Conservation (phyloP, 2,888 invertebrate species). For the Spilarctia lutea region DNA sequence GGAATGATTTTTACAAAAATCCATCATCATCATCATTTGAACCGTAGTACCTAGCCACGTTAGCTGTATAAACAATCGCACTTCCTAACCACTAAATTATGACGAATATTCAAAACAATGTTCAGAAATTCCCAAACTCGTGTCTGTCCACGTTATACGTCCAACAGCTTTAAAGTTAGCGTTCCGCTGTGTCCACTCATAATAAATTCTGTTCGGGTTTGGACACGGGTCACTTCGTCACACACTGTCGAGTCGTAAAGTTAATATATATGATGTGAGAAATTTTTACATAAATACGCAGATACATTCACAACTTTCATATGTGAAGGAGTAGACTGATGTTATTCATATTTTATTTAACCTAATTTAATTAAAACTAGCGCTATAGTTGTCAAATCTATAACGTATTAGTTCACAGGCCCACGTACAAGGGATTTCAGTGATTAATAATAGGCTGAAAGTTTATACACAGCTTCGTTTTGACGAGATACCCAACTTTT, state of each 20-base stretch:
- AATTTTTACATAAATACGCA: background rate
- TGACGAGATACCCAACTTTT: no score
- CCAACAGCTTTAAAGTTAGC: background rate
- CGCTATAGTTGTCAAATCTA: no score
- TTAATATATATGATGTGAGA: background rate
- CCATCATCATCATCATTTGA: no score
- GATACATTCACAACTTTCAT: background rate
- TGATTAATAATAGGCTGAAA: no score
- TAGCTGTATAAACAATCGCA: background rate
- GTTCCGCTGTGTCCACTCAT: conserved; percentile 12
- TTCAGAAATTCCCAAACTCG: conserved; percentile 6
- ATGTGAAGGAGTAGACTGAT: background rate
- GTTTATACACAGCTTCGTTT: no score
- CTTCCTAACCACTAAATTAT: background rate
- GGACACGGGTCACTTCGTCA: conserved; percentile 16
- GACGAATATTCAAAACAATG: conserved; percentile 8
- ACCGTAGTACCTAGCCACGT: background rate
- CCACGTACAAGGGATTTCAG: no score
- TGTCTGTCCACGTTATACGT: conserved; percentile 4
- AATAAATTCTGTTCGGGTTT: conserved; percentile 15
- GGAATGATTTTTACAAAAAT: no score
- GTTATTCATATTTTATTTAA: no score
- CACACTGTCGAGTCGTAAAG: conserved; percentile 9
- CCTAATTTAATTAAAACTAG: no score
- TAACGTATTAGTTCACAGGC: no score